Base-by-base conservation (phyloP, 2,888 invertebrate genomes). In the Euzetes globulus region DNA sequence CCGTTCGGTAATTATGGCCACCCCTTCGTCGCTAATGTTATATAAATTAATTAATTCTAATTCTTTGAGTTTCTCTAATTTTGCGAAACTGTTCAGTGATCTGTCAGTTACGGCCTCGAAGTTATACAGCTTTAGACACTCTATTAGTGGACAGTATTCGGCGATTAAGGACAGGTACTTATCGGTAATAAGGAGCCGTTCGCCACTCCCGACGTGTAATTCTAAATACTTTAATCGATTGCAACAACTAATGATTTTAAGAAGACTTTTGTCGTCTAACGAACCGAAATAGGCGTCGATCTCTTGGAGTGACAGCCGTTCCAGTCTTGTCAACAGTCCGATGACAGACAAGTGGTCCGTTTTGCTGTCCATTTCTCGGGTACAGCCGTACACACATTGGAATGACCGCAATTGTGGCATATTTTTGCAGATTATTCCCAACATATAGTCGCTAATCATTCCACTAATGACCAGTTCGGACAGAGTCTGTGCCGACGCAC, bases 11-110 rank as follows among this genome's bases (percentile, higher is more conserved):
- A 65, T 65, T 33, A 37, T 37, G 15, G 19, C 15, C 11, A 65
- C 19, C 27, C 65, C 65, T 19, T 65, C 65, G 29, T 65, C 65
- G 11, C 33, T 37, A 17, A 65, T 65, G n/a, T 65, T 19, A 37
- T 65, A 65, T 19, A 37, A 65, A 19, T 65, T 65, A 65, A 65
- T 65, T 65, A 65, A 65, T 37, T 65, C 65, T n/a, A 65, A 37
- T 65, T 65, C 65, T 65, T 37, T 65, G 15, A 65, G 29, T 19
- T 65, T 6, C 19, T 65, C 29, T 19, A 65, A 37, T 37, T 65
- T 65, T n/a, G 65, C 33, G 37, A 65, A 65, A 65, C 37, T 37
- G n/a, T 65, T 65, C n/a, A 65, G 29, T n/a, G 65, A 37, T 65
- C 37, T 33, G 19, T 65, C 65, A n/a, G 65, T 65, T 17, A 65